These are phyloP conservation scores for Caenorhabditis tropicalis DNA, from an alignment of 1,140 invertebrate species.

Conservation along the genomic window DNA sequence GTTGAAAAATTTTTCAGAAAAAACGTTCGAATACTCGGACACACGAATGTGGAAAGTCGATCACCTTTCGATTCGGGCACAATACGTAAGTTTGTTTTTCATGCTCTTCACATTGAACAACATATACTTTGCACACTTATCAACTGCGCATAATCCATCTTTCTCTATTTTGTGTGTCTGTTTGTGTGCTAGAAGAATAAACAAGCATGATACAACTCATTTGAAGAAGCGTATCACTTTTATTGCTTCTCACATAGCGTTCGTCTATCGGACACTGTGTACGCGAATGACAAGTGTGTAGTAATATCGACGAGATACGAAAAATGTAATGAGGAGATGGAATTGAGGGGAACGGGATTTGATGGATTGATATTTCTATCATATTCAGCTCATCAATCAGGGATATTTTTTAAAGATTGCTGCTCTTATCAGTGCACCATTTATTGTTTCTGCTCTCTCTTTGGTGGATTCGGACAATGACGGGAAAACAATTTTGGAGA, in stretches of 20 bases:
- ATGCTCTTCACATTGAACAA: conserved; percentile 40
- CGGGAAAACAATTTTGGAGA: conserved; percentile 8
- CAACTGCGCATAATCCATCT: conserved; percentile 25
- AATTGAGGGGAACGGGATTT: neutral
- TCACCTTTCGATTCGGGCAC: neutral
- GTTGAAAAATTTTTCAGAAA: neutral
- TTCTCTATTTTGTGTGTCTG: neutral
- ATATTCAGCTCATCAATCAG: no score
- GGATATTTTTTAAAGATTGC: neutral
- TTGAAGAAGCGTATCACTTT: conserved; percentile 21
- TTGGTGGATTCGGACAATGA: conserved; percentile 23
- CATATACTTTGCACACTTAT: conserved; percentile 3
- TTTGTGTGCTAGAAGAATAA: neutral
- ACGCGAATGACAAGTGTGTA: neutral
- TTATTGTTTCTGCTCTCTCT: neutral
- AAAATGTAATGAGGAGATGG: neutral
- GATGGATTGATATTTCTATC: neutral
- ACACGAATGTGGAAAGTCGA: conserved; percentile 32
- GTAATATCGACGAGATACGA: neutral
- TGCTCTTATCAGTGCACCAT: conserved; percentile 11
- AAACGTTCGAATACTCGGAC: conserved; percentile 9
- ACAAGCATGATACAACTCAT: conserved; percentile 5
- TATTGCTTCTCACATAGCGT: conserved; percentile 14
- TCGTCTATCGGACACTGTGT: neutral
- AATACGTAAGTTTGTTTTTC: conserved; percentile 38